Base-by-base conservation (phyloP, 1,140 invertebrate species). In the Marisa cornuarietis region DNA sequence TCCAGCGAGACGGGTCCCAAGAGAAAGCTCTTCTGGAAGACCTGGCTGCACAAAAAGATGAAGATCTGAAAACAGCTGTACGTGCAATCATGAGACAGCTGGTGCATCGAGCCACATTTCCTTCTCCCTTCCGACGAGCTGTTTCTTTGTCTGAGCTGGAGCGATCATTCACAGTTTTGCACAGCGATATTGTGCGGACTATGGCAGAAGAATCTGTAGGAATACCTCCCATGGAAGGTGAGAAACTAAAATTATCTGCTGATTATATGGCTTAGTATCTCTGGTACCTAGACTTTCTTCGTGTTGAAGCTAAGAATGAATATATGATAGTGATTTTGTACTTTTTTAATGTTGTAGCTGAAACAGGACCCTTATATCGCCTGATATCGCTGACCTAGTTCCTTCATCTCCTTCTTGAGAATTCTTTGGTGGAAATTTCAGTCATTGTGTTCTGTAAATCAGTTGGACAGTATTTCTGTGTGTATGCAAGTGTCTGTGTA, bases 131-230 rank as follows among this genome's bases (percentile, higher is more conserved):
- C 88, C 85, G 92, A 90, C 85, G 92, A 62, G 88, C 82, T 58
- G 87, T 90, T 16, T 83, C 83, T 0, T 76, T 88, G 68, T 76
- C 81, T 26, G 89, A 90, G 68, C 83, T 94, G 72, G 93, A 94
- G 86, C 88, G 94, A n/a, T 91, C 92, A 14, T 87, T 93, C 72
- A 90, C 85, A 71, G 89, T 94, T 6, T 87, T 94, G 10, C 92
- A 93, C 81, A 90, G 91, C 74, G 90, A 91, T 58, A 90, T 92
- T 65, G 83, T 92, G 3, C 90, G 91, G 72, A 89, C 79, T 69
- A 82, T 79, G 26, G 88, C 85, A 79, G 90, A 88, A 76, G 87
- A 85, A 76, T 83, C 82, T 76, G 83, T 84, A 24, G 87, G 85
- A 74, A 78, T 90, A 26, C 72, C 74, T 18, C 79, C 84, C 52